Evolutionary conservation across 2,113 vertebrate species (phyloP), one percentile per base, ranked within the genome.

Genomic region (Burhinus bistriatus): DNA sequence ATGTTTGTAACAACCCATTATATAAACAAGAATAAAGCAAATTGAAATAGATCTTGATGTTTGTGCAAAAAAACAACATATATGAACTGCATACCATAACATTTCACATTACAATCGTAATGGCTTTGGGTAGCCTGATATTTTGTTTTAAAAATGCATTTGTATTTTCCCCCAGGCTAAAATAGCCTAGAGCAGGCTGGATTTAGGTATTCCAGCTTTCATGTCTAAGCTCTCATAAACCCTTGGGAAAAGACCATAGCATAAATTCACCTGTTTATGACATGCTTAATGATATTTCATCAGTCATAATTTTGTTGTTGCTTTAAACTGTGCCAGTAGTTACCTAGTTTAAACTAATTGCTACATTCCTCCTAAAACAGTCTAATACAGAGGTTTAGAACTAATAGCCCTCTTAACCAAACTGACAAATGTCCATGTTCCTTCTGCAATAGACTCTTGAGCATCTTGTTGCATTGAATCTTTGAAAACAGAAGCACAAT

Each of bases 111-210:
- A 34, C 30, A 86, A 2, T 58, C 70, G 40, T 47, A 81, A 81
- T 40, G 65, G 42, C 64, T 81, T n/a, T 84, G 89, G 44, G 51
- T 58, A 79, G 51, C 51, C 23, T 64, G 62, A 61, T 3, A 17
- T 47, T 86, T 66, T 85, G 58, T 72, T 87, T 84, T 89, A 66
- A 86, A 95, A 93, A 92, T 36, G 15, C 11, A 18, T 84, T 84
- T 95, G 25, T 76, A 16, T 52, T 93, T 93, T 71, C 30, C 68
- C 64, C 32, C 3, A 22, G 61, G 83, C 59, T 84, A 45, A 95
- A 77, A 68, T 23, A 87, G 65, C 55, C 80, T 78, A 47, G 38
- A 52, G 57, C 47, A 72, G 44, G n/a, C 52, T 82, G 73, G 61
- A 52, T 79, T 94, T 95, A 89, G 61, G 11, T 14, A 68, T 78